Evolutionary conservation across 2,888 invertebrate species (phyloP).

Genomic region (Hipparchia semele): DNA sequence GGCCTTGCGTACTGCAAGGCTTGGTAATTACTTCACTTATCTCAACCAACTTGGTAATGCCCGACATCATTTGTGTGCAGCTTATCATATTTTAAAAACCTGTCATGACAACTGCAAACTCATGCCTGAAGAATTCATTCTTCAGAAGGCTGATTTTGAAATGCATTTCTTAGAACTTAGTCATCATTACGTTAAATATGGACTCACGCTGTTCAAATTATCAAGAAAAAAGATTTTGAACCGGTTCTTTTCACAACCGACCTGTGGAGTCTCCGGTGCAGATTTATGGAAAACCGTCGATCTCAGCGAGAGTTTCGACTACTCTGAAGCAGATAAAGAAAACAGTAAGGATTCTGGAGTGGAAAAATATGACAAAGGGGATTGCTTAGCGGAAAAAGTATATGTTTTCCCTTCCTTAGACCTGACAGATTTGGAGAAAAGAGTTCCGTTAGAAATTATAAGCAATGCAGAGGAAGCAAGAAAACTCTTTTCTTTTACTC

Average conservation of each 20-base stretch:
- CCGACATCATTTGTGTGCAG: constrained; percentile 86
- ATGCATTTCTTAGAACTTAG: constrained; percentile 78
- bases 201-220: constrained; percentile 80
- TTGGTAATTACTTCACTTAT: constrained; percentile 80
- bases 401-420: constrained; percentile 66
- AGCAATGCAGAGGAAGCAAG: constrained; percentile 75
- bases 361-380: constrained; percentile 67
- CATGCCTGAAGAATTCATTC: constrained; percentile 70
- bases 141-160: constrained; percentile 70
- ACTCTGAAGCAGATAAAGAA: constrained; percentile 55
- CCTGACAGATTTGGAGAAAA: constrained; percentile 64
- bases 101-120: constrained; percentile 80
- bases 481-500: constrained; percentile 79
- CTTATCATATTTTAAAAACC: constrained; percentile 80
- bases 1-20: constrained; percentile 79
- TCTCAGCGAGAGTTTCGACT: constrained; percentile 49
- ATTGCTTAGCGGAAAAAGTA: constrained; percentile 53
- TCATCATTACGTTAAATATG: constrained; percentile 85
- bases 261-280: constrained; percentile 55
- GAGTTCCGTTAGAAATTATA: constrained; percentile 58
- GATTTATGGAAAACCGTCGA: constrained; percentile 72
- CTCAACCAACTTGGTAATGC: constrained; percentile 74
- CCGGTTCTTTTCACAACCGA: constrained; percentile 64
- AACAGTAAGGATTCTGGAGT: constrained; percentile 62
- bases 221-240: constrained; percentile 78